Conservation (phyloP, 2,113 vertebrate species). For the Cyanoramphus novaezelandiae region DNA sequence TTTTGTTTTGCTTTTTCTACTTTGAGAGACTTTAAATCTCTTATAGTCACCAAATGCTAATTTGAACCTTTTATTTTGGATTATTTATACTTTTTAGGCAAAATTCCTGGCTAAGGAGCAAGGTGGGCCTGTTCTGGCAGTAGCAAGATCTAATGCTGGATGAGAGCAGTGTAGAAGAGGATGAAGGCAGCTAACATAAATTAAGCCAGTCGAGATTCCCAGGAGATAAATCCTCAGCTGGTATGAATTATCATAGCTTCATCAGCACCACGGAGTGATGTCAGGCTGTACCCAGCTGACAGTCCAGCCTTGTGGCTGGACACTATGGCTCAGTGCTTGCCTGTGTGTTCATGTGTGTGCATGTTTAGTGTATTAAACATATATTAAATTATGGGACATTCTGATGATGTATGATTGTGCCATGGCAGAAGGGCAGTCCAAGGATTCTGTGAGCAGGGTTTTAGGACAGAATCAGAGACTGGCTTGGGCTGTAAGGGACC, state of each 20-base stretch:
- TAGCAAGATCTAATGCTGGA: neutral
- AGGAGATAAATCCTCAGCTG: neutral
- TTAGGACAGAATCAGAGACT: neutral
- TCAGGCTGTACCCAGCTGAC: neutral
- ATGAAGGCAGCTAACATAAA: neutral
- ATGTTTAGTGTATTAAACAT: fast-evolving
- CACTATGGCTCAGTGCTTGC: fast-evolving
- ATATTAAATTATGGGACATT: neutral
- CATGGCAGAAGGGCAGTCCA: fast-evolving
- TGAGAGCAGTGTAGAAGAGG: neutral
- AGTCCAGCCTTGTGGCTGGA: neutral
- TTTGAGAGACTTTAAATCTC: neutral
- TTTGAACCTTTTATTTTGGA: neutral
- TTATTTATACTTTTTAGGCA: neutral
- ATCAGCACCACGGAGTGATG: neutral
- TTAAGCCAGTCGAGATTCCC: neutral
- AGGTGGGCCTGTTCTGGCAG: neutral
- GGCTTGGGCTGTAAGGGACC: neutral
- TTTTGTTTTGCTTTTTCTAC: neutral
- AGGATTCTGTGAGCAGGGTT: fast-evolving
- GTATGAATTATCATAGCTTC: neutral
- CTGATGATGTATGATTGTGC: fast-evolving
- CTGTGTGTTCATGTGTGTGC: fast-evolving
- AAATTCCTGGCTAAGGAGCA: neutral
- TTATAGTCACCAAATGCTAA: neutral